Percentiles rank a stretch among this genome's conserved stretches.
Conservation (phyloP, 1,140 invertebrate genomes). For the Armadillidium nasatum region DNA sequence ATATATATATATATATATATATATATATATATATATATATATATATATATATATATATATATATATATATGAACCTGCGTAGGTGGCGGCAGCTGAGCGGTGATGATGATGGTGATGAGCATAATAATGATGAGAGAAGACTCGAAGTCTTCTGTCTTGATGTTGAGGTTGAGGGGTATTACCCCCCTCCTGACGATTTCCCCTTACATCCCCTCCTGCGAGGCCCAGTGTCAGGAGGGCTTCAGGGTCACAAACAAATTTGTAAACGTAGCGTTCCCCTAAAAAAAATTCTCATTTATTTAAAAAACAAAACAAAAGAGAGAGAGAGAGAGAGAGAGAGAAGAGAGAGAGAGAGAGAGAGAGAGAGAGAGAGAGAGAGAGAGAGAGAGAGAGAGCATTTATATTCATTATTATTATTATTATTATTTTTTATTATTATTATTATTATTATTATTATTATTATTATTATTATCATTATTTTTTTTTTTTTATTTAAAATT, state of each 20-base stretch:
- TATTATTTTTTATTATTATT: neutral
- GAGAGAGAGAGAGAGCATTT: too few species aligned
- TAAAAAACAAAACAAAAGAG: too few species aligned
- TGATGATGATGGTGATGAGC: neutral
- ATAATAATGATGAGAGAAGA: neutral
- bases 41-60: too few species aligned
- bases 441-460: neutral
- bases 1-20: too few species aligned
- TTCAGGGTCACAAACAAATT: constrained; percentile 91
- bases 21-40: too few species aligned
- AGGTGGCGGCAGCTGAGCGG: neutral
- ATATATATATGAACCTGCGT: neutral
- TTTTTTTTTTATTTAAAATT: too few species aligned
- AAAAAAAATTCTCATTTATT: constrained; percentile 34
- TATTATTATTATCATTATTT: too few species aligned
- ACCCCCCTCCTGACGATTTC: neutral
- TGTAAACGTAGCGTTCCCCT: constrained; percentile 92
- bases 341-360: too few species aligned
- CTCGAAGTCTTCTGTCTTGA: neutral
- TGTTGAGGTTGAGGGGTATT: neutral
- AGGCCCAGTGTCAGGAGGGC: constrained; percentile 56
- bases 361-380: too few species aligned
- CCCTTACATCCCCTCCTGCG: constrained; percentile 3
- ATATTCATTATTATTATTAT: neutral
- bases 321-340: too few species aligned